phyloP scores from a whole-genome alignment of 2,888 invertebrate genomes.

The Lepeophtheirus nordmannii region DNA sequence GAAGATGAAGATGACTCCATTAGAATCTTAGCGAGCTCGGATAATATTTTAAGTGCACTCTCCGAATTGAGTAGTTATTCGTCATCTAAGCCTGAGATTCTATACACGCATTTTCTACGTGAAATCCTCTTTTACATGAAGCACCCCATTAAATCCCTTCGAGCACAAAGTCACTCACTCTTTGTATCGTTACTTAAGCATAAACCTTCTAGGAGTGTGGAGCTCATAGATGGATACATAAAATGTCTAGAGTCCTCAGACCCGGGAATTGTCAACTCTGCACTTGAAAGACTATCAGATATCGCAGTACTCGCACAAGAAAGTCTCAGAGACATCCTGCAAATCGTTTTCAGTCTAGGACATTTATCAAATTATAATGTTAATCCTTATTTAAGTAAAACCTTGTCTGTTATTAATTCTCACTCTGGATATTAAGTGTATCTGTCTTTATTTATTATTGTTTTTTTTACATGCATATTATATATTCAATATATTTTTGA shows the following conservation, averaged over 20 bases:
- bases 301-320: constrained; percentile 56
- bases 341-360: constrained; percentile 65
- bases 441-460: not conserved
- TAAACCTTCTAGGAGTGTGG: constrained; percentile 44
- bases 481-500: constrained; percentile 5
- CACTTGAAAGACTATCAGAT: constrained; percentile 66
- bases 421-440: constrained; percentile 60
- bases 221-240: constrained; percentile 57
- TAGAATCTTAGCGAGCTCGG: not conserved
- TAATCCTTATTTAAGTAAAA: constrained; percentile 56
- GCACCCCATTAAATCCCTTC: constrained; percentile 38
- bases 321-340: constrained; percentile 58
- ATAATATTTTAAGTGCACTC: not conserved
- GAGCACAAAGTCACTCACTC: constrained; percentile 54
- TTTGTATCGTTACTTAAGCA: constrained; percentile 54
- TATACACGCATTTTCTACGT: not conserved
- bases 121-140: not conserved
- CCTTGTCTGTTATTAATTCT: constrained; percentile 60
- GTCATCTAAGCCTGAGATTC: not conserved
- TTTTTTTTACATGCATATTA: not conserved
- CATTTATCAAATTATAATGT: constrained; percentile 61
- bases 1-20: not conserved
- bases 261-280: constrained; percentile 59
- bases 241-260: constrained; percentile 63
- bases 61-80: not conserved